Base-by-base conservation (phyloP, 2,888 invertebrate species). In the Limnephilus auricula region DNA sequence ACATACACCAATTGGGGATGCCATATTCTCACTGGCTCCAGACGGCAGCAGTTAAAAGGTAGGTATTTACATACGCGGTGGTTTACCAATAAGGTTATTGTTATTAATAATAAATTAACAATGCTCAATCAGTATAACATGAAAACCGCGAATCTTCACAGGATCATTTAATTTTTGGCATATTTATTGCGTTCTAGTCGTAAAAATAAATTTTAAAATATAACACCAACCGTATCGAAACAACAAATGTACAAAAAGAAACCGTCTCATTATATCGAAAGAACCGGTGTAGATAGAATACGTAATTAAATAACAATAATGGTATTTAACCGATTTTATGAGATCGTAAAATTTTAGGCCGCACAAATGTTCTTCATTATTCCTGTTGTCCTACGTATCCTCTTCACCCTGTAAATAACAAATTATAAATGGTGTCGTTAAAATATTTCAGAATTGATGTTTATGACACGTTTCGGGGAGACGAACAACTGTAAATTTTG, bases 381-480 rank as follows among this genome's bases (percentile, higher is more conserved):
- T 37, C n/a, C 34, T 25, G 1, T 4, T 34, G 15, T 32, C 34
- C 82, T 18, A 34, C 34, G 32, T 18, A 25, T 34, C 82, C 18
- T 82, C 82, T 85, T 85, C n/a, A n/a, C 85, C 37, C 13, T 10
- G 85, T 30, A 30, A 85, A 85, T 85, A 85, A 85, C 10, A 85
- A 85, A 45, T 85, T 40, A 85, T 85, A 85, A 45, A 85, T 85
- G n/a, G 37, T n/a, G 85, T 85, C 85, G 40, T 85, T 37, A 85
- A 85, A 85, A 85, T 85, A 45, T 13, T 37, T 37, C 15, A 85
- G 40, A 85, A 30, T 30, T 45, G 45, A 85, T 30, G 10, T 82
- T 85, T 85, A 85, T 45, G 45, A 30, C 82, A 82, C 32, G n/a
- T 65, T 65, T 65, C n/a, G 65, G 65, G 25, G 65, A 25, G 65